Evolutionary conservation across 2,888 invertebrate genomes (phyloP).

Genomic region (Acutogordius australiensis): DNA sequence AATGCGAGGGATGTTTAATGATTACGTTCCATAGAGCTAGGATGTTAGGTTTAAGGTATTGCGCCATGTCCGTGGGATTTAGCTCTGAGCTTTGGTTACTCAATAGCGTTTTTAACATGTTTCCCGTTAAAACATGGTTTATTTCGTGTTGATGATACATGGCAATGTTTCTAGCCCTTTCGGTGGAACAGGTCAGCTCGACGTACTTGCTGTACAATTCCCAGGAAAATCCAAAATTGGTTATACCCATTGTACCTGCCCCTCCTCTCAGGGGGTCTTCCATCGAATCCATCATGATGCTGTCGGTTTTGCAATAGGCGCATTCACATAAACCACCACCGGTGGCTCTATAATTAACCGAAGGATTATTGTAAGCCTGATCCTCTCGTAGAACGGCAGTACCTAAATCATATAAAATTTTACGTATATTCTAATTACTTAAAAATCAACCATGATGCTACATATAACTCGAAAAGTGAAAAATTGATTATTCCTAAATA

Average conservation of each 20-base stretch:
- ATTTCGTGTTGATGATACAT: not conserved
- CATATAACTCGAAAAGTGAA: too few relatives aligned
- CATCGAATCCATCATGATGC: not conserved
- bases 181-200: not conserved
- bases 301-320: conserved; percentile 4
- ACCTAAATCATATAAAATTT: too few relatives aligned
- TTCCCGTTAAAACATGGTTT: not conserved
- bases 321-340: conserved; percentile 5
- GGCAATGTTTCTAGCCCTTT: not conserved
- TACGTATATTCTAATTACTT: too few relatives aligned
- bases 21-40: not conserved
- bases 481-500: too few relatives aligned
- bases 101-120: not conserved
- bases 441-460: too few relatives aligned
- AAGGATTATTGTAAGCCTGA: too few relatives aligned
- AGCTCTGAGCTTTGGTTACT: not conserved
- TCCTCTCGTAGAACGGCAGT: too few relatives aligned
- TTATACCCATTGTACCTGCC: too few relatives aligned
- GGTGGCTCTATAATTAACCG: too few relatives aligned
- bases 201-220: conserved; percentile 6
- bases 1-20: not conserved
- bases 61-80: not conserved
- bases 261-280: not conserved
- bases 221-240: conserved; percentile 5
- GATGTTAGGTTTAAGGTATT: not conserved